Evolutionary conservation across 1,140 invertebrate species (phyloP).

Genomic region (Drosophila baimaii): DNA sequence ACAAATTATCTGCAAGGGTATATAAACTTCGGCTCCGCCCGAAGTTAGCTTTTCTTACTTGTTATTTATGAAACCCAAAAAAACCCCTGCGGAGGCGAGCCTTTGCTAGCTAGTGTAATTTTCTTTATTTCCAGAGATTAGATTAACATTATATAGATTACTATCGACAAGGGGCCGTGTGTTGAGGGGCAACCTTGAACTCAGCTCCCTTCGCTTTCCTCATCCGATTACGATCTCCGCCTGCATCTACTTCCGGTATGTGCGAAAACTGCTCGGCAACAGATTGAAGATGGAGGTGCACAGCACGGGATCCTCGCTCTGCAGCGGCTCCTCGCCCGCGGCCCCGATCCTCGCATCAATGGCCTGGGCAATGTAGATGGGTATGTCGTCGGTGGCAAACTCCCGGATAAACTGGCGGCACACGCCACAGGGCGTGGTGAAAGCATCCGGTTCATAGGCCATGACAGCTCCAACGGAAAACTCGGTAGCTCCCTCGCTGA

Average conservation of each 20-base stretch:
- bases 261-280: constrained; percentile 86
- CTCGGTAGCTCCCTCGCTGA: constrained; percentile 92
- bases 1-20: too few relatives aligned
- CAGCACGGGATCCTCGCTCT: constrained; percentile 84
- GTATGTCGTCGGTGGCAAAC: constrained; percentile 88
- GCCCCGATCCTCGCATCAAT: constrained; percentile 85
- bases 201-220: background rate
- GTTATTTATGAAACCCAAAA: too few relatives aligned
- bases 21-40: too few relatives aligned
- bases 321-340: constrained; percentile 25
- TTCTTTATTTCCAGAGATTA: constrained; percentile 58
- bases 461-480: constrained; percentile 91
- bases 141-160: constrained; percentile 50
- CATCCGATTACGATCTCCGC: too few relatives aligned
- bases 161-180: constrained; percentile 14
- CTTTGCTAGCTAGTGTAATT: constrained; percentile 39
- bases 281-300: constrained; percentile 87
- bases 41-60: too few relatives aligned
- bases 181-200: constrained; percentile 47
- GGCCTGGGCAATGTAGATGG: constrained; percentile 89
- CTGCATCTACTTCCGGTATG: constrained; percentile 40
- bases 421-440: constrained; percentile 94
- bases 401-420: constrained; percentile 94
- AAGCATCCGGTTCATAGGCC: constrained; percentile 87
- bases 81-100: too few relatives aligned